Percentiles rank a stretch among this genome's conserved stretches.
phyloP scores from a whole-genome alignment of 2,797 vertebrate species.

The Setipinna tenuifilis region DNA sequence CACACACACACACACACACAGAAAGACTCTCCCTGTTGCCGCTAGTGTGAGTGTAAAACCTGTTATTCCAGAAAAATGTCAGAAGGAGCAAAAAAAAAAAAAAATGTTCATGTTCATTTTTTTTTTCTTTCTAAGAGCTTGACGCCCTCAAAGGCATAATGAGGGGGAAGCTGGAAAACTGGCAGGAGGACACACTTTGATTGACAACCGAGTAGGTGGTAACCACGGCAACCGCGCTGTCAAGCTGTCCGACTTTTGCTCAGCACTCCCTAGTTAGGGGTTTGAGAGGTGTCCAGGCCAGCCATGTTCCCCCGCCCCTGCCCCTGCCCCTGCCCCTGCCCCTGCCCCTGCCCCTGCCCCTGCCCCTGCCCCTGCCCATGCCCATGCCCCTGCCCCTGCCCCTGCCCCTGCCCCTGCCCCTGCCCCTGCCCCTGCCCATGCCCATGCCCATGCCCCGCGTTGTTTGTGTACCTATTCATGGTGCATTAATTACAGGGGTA shows the following conservation, averaged over 20 bases:
- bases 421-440: too few relatives aligned
- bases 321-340: too few relatives aligned
- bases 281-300: not conserved
- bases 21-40: too few relatives aligned
- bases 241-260: constrained; percentile 9
- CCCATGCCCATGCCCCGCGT: not conserved
- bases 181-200: constrained; percentile 28
- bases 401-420: too few relatives aligned
- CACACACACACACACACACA: too few relatives aligned
- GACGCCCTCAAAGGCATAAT: constrained; percentile 2
- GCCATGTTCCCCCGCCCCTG: not conserved
- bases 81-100: not conserved
- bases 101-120: not conserved
- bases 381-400: too few relatives aligned
- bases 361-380: too few relatives aligned
- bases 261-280: not conserved
- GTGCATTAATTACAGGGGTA: not conserved
- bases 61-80: constrained; percentile 2
- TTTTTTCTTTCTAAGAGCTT: not conserved
- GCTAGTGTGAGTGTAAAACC: not conserved
- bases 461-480: constrained; percentile 25
- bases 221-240: constrained; percentile 39
- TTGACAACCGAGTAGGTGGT: constrained; percentile 38
- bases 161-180: not conserved
- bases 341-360: too few relatives aligned